Conservation (phyloP, 1,140 invertebrate species). For the Branchinecta lynchi region DNA sequence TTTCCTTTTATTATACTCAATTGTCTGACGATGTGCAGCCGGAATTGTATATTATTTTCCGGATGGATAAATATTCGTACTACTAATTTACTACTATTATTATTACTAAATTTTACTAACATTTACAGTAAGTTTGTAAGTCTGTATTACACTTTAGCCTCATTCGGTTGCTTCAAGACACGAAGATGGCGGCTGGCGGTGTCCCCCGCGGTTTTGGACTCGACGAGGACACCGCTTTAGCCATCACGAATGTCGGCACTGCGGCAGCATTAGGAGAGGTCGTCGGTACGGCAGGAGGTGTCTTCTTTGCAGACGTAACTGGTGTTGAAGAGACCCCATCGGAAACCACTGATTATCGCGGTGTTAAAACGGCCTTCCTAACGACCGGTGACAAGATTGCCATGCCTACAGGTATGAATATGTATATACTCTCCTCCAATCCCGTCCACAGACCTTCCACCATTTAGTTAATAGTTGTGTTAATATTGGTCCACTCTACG, state of each 20-base stretch:
- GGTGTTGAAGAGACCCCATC: not conserved
- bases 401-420: conserved; percentile 8
- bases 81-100: no score
- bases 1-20: no score
- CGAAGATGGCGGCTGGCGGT: not conserved
- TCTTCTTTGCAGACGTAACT: conserved; percentile 16
- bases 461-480: not conserved
- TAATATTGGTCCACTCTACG: no score
- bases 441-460: no score
- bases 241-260: conserved; percentile 12
- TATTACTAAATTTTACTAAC: no score
- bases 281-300: conserved; percentile 15
- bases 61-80: no score
- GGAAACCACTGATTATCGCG: conserved; percentile 7
- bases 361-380: conserved; percentile 12
- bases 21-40: no score
- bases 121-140: no score
- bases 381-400: conserved; percentile 15
- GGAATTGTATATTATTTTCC: no score
- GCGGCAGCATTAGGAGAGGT: conserved; percentile 14
- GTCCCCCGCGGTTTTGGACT: conserved; percentile 16
- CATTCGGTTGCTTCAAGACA: conserved; percentile 16
- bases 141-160: not conserved
- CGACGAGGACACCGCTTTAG: conserved; percentile 18
- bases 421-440: not conserved